Evolutionary conservation across 92 coral and sea anemone species (phyloP), one percentile per base, ranked within the genome.

Genomic region (Epizoanthus ramosus): DNA sequence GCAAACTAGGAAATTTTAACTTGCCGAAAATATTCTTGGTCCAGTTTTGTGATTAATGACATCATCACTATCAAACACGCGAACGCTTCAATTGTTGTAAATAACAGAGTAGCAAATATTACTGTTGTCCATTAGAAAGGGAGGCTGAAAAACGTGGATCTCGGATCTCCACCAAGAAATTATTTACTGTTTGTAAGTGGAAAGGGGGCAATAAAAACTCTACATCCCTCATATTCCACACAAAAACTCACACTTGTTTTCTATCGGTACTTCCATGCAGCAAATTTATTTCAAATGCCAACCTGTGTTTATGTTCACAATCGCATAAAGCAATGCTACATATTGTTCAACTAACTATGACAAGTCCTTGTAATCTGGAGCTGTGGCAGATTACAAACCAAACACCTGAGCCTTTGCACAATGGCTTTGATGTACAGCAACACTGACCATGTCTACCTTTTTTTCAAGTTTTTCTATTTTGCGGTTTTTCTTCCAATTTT

Each of bases 401-500:
- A 67, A 67, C 33, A 75, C 80, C 17, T 8, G 68, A 60, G 70
- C 71, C 82, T 77, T 77, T 77, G 82, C 82, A 77, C 82, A 77
- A 77, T 24, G 82, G 71, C 82, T 77, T 61, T 60, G 71, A 63
- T 77, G 82, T 77, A 77, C 71, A 77, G 71, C 24, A 41, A 77
- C 57, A 35, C 24, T 39, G 18, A 77, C 68, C 70, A 23, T 18
- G n/a, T 28, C 64, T 56, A 74, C 23, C 23, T 31, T 56, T 59
- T 43, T 63, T 60, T 10, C 56, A 18, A 22, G 41, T 61, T 77
- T 77, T 77, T 21, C 23, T 37, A 31, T 77, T 77, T 60, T 77
- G 57, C 82, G 60, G 28, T 77, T 60, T 77, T 58, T 76, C 66
- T 60, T 61, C 13, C 56, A 19, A 71, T 41, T 47, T 35, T 45